Base-by-base conservation (phyloP, 2,888 invertebrate species). In the Hirtodrosophila confusa region DNA sequence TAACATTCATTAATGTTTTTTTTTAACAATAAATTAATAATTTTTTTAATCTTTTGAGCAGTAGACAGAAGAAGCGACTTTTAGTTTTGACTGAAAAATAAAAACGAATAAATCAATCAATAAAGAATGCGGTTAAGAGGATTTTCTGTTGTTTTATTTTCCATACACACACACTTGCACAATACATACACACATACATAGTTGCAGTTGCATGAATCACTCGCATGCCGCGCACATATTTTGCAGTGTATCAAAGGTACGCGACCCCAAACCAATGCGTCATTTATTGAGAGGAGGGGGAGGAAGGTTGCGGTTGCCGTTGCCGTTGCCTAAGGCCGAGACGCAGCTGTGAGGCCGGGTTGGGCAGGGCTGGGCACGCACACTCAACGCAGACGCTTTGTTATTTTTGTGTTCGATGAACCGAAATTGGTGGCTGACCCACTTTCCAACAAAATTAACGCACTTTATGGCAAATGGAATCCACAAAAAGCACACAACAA, bases 331-430 rank as follows among this genome's bases (percentile, higher is more conserved):
- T 60, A 50, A 70, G 69, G 45, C 66, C 45, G 36, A 43, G 47
- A 27, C 27, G 29, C 51, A 74, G 51, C 47, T 68, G 27, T 27
- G 27, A 2, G 3, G 27, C 27, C 27, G 27, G 27, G 27, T 39
- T 27, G 24, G 8, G 45, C 12, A 40, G 50, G 11, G 7, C 27
- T 12, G 36, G 9, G 17, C 63, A 69, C 83, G 60, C 74, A 69
- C 63, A 68, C 44, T 23, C 41, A 37, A 24, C 43, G 29, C 66
- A 27, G 55, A 56, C 50, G 60, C 47, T 56, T 60, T 63, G 83
- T 82, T 88, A 65, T 82, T 87, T 75, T 71, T 87, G 80, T 79
- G 84, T 88, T 86, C 88, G 84, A 84, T 84, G 88, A 84, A 86
- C 88, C 84, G 84, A 83, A 80, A 77, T 75, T 86, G 62, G 65